Percentiles rank a stretch among this genome's conserved stretches.
Conservation (phyloP, 64 coral and sea anemone genomes). For the Montipora efflorescens region DNA sequence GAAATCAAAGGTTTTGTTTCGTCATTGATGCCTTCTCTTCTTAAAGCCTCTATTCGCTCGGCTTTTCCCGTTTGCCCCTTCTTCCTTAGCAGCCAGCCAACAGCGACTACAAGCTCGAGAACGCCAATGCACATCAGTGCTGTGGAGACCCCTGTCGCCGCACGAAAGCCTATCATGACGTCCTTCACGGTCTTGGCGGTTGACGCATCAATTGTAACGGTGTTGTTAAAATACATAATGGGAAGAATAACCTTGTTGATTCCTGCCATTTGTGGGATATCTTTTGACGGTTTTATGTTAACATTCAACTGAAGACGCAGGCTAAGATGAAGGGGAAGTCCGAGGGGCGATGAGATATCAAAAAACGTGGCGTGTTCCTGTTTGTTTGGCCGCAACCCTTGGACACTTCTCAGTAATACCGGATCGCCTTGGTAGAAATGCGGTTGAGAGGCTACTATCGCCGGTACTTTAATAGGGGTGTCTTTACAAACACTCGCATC, state of each 20-base stretch:
- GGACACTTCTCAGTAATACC: conserved; percentile 36
- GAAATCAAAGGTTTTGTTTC: background rate
- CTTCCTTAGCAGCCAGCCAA: background rate
- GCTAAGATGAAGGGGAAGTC: conserved; percentile 62
- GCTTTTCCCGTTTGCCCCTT: background rate
- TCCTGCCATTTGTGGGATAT: conserved; percentile 47
- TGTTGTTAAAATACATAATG: conserved; percentile 76
- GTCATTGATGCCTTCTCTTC: too few species aligned
- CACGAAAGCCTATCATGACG: conserved; percentile 7
- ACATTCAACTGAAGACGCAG: conserved; percentile 76
- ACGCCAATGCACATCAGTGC: conserved; percentile 8
- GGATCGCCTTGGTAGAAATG: conserved; percentile 91
- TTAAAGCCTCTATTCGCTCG: background rate
- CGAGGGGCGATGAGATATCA: conserved; percentile 71
- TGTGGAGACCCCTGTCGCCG: conserved; percentile 7
- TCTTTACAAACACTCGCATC: conserved; percentile 59
- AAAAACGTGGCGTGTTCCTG: conserved; percentile 75
- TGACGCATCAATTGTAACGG: conserved; percentile 35
- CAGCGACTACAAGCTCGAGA: background rate
- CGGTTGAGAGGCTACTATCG: conserved; percentile 77
- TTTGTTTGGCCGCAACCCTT: conserved; percentile 71
- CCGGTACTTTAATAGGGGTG: background rate
- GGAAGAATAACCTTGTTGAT: conserved; percentile 63
- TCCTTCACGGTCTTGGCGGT: conserved; percentile 35
- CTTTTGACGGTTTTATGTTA: conserved; percentile 49